Evolutionary conservation across 2,888 invertebrate genomes (phyloP).

Genomic region (Panzeria rudis): DNA sequence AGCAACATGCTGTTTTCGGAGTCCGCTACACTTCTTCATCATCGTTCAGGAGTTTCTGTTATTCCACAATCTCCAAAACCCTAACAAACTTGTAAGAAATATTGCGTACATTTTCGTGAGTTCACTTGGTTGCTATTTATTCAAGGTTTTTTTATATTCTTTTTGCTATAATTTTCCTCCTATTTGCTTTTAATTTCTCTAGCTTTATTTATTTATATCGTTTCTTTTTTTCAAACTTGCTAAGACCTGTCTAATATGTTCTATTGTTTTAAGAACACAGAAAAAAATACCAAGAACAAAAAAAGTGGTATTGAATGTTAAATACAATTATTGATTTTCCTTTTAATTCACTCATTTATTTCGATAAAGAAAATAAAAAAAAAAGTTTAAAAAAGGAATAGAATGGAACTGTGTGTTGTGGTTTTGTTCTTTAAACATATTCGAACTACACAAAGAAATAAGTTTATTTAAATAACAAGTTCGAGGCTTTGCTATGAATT

Average conservation of each 20-base stretch:
- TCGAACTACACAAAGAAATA: slow-evolving; percentile 8
- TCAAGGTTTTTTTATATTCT: slow-evolving; percentile 55
- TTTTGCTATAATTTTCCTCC: neutral
- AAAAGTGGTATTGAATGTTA: slow-evolving; percentile 60
- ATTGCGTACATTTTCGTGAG: neutral
- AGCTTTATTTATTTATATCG: slow-evolving; percentile 17
- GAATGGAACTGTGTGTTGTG: slow-evolving; percentile 17
- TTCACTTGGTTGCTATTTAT: slow-evolving; percentile 31
- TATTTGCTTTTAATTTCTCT: slow-evolving; percentile 24
- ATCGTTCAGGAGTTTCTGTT: no score
- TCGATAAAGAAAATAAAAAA: neutral
- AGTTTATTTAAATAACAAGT: slow-evolving; percentile 46
- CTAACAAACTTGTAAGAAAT: no score
- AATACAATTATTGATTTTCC: slow-evolving; percentile 64
- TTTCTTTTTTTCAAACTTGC: slow-evolving; percentile 23
- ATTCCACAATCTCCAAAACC: no score
- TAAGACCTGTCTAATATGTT: slow-evolving; percentile 58
- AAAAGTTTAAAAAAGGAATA: neutral
- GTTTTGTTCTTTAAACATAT: slow-evolving; percentile 18
- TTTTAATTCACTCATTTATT: neutral
- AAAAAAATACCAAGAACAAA: slow-evolving; percentile 12
- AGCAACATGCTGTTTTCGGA: neutral
- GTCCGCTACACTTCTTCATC: neutral
- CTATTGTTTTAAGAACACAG: slow-evolving; percentile 39
- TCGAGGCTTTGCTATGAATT: slow-evolving; percentile 52